Evolutionary conservation across 1,140 invertebrate species (phyloP).

Genomic region (Drosophila rufa): DNA sequence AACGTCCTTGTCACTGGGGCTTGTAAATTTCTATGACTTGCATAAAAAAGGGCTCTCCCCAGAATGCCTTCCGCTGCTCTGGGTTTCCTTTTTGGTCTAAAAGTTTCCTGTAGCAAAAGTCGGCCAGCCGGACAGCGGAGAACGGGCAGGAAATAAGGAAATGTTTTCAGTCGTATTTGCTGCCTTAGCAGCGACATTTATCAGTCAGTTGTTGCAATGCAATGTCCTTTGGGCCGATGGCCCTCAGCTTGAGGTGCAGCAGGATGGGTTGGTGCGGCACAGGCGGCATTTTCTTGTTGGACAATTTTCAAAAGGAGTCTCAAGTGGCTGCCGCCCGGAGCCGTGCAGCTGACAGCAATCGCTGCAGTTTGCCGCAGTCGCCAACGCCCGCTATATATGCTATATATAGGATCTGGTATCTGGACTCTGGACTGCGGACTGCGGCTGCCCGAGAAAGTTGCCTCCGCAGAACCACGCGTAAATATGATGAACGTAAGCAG

Average conservation of each 20-base stretch:
- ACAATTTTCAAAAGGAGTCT: slow-evolving; percentile 78
- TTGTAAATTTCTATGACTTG: slow-evolving; percentile 83
- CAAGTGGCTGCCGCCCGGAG: slow-evolving; percentile 63
- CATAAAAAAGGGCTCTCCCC: slow-evolving; percentile 72
- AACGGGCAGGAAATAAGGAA: slow-evolving; percentile 75
- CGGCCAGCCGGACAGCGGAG: slow-evolving; percentile 40
- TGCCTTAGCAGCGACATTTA: slow-evolving; percentile 79
- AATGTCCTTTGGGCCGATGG: slow-evolving; percentile 55
- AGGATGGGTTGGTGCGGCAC: neutral
- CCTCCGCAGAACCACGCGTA: slow-evolving; percentile 67
- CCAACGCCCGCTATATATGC: slow-evolving; percentile 43
- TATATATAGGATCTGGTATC: slow-evolving; percentile 44
- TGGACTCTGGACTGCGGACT: slow-evolving; percentile 10
- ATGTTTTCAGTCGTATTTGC: slow-evolving; percentile 78
- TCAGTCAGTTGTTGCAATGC: slow-evolving; percentile 76
- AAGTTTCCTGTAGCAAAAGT: slow-evolving; percentile 68
- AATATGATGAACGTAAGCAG: slow-evolving; percentile 83
- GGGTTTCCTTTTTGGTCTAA: slow-evolving; percentile 79
- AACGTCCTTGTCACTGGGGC: slow-evolving; percentile 79
- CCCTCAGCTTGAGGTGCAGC: slow-evolving; percentile 23
- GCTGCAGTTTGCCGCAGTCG: slow-evolving; percentile 56
- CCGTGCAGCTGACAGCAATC: slow-evolving; percentile 59
- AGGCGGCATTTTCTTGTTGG: slow-evolving; percentile 51
- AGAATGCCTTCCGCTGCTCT: slow-evolving; percentile 72
- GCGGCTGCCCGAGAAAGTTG: slow-evolving; percentile 21